A percentile compares a stretch with the other conserved stretches of the same genome.
phyloP scores from a whole-genome alignment of 2,797 vertebrate species.

The Cryptoprocta ferox region DNA sequence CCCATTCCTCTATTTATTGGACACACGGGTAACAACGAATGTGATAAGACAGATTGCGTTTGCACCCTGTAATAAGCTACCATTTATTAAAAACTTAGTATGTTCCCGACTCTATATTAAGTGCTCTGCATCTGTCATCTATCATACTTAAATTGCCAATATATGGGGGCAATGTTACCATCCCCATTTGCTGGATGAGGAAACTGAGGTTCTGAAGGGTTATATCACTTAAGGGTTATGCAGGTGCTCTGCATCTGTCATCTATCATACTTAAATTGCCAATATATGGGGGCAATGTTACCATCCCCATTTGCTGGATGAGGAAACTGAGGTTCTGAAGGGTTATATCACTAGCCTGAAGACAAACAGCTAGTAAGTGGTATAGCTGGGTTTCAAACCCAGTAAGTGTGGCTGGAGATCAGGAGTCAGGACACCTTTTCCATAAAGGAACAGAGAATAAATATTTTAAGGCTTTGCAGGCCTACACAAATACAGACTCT shows the following conservation, averaged over 20 bases:
- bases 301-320: not conserved
- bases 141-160: not conserved
- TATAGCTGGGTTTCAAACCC: not conserved
- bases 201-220: constrained; percentile 13
- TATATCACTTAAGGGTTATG: too few relatives aligned
- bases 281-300: not conserved
- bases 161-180: not conserved
- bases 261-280: not conserved
- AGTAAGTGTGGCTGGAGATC: not conserved
- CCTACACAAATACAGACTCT: not conserved
- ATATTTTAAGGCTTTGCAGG: constrained; percentile 10
- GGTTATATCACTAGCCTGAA: not conserved
- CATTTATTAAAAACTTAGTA: not conserved
- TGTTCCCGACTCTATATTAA: not conserved
- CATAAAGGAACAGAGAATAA: not conserved
- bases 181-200: not conserved
- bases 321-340: constrained; percentile 31
- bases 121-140: not conserved
- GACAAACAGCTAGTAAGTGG: not conserved
- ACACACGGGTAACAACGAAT: not conserved
- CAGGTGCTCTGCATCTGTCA: not conserved
- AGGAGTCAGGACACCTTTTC: not conserved
- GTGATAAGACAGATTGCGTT: not conserved
- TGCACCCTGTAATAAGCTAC: not conserved
- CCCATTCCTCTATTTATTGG: not conserved